Conservation (phyloP, 2,113 vertebrate species). For the Trogon melanurus region DNA sequence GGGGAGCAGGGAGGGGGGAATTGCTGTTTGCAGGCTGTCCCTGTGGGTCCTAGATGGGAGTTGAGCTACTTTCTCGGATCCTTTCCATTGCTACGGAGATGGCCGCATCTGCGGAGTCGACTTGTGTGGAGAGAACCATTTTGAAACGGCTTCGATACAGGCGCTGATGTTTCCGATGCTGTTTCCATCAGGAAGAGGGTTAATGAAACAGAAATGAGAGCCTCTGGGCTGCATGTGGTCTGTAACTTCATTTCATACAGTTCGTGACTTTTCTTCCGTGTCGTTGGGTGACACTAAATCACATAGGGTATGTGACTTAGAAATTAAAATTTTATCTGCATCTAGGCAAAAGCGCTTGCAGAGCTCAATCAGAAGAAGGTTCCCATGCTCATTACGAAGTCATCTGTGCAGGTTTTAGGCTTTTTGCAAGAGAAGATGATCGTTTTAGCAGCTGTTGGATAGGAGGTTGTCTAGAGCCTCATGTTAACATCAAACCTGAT, state of each 20-base stretch:
- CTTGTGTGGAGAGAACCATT: neutral
- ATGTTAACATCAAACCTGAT: rapidly evolving
- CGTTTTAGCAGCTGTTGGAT: neutral
- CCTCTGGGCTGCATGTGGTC: neutral
- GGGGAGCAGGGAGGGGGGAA: too few species aligned
- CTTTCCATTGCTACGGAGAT: neutral
- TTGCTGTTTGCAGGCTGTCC: neutral
- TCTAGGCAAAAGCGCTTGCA: neutral
- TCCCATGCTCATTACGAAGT: neutral
- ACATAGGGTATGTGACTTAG: neutral
- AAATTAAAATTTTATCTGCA: neutral
- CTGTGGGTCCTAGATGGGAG: neutral
- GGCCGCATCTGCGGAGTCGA: neutral
- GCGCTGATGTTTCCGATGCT: rapidly evolving
- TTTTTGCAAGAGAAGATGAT: neutral
- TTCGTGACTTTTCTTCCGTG: neutral
- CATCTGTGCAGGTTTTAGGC: neutral
- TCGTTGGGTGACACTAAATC: neutral
- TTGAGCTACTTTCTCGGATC: neutral
- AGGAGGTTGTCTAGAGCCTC: neutral
- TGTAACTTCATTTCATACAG: neutral
- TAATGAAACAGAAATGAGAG: neutral
- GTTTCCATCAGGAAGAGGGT: neutral
- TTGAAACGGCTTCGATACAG: neutral
- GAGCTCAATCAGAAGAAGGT: neutral